These are phyloP conservation scores for Buceros bicornis DNA, from an alignment of 2,797 vertebrate species.

Conservation along the genomic window DNA sequence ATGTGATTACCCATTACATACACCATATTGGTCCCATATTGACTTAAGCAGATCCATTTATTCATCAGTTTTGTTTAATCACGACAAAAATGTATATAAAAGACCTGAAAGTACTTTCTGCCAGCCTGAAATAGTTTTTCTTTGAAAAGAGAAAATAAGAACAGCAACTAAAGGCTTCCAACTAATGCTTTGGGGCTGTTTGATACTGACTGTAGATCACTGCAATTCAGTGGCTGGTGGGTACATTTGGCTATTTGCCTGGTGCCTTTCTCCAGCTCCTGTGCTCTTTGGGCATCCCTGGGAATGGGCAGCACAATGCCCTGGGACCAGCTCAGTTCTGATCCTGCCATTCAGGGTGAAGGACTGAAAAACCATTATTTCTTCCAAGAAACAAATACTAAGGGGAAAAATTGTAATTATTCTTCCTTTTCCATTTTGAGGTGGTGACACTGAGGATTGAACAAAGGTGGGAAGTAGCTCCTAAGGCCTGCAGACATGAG, in stretches of 20 bases:
- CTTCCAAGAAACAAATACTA: not conserved
- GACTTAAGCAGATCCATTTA: not conserved
- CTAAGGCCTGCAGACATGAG: not conserved
- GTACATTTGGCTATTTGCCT: not conserved
- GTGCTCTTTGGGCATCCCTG: rapidly evolving
- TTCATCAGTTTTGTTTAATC: not conserved
- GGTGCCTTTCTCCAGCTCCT: not conserved
- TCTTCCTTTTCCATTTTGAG: not conserved
- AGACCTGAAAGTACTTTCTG: not conserved
- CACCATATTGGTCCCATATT: not conserved
- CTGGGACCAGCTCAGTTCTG: not conserved
- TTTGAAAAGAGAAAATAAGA: not conserved
- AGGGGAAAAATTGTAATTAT: not conserved
- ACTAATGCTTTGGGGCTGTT: not conserved
- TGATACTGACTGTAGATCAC: not conserved
- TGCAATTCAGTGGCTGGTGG: not conserved
- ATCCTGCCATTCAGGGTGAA: not conserved
- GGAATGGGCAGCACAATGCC: rapidly evolving
- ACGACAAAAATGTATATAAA: not conserved
- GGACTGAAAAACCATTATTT: not conserved
- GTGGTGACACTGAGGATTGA: not conserved
- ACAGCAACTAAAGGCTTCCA: not conserved
- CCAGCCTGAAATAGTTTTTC: not conserved
- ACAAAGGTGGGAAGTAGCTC: not conserved
- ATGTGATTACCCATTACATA: not conserved